phyloP scores from a whole-genome alignment of 2,888 invertebrate genomes.

The Thysanoteuthis rhombus region DNA sequence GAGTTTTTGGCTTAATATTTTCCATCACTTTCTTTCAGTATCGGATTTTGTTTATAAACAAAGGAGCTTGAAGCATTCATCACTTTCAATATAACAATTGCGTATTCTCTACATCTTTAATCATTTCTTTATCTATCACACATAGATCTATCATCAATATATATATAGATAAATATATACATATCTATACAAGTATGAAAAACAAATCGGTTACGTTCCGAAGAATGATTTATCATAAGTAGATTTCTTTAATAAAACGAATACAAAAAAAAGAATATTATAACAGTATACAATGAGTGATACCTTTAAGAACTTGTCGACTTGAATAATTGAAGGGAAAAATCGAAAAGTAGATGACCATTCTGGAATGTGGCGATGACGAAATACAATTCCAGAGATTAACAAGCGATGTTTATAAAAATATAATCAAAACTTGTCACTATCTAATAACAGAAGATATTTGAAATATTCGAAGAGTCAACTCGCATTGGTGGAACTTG shows the following conservation, averaged over 20 bases:
- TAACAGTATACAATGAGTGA: neutral
- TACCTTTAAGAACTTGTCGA: neutral
- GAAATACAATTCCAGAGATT: neutral
- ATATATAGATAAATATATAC: too few species aligned
- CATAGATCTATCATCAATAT: too few species aligned
- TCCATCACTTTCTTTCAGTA: neutral
- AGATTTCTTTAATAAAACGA: too few species aligned
- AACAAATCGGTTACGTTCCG: too few species aligned
- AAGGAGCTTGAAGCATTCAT: neutral
- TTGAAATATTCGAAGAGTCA: neutral
- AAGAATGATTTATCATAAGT: too few species aligned
- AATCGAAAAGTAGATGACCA: neutral
- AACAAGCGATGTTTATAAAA: neutral
- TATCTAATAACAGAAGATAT: too few species aligned
- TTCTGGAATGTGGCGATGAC: neutral
- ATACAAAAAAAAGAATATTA: too few species aligned
- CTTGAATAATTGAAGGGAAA: neutral
- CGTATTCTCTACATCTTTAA: too few species aligned
- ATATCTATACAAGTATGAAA: too few species aligned
- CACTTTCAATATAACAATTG: too few species aligned
- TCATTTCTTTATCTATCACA: too few species aligned
- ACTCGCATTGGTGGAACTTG: neutral
- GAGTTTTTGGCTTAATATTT: neutral
- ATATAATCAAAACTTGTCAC: too few species aligned
- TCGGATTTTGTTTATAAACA: neutral